Evolutionary conservation across 2,797 vertebrate species (phyloP).

Genomic region (Bucorvus abyssinicus): DNA sequence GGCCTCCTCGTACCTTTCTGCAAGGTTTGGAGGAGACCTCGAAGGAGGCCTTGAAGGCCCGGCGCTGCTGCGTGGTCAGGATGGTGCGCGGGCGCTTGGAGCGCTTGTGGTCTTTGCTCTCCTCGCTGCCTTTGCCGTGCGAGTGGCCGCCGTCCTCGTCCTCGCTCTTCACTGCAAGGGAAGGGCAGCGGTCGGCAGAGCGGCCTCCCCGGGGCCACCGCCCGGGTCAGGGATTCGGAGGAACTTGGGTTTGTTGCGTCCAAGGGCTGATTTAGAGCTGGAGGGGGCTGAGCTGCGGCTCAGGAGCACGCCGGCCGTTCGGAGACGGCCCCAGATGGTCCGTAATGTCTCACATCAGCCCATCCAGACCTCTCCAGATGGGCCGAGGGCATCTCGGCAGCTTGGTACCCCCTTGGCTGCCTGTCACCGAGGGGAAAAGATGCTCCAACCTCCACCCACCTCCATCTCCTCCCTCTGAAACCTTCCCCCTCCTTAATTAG

Average conservation of each 20-base stretch:
- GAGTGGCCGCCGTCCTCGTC: slow-evolving; percentile 84
- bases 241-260: too few relatives aligned
- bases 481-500: fast-evolving
- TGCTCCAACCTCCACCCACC: not conserved
- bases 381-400: fast-evolving
- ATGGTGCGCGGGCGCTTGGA: slow-evolving; percentile 91
- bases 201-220: not conserved
- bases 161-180: slow-evolving; percentile 85
- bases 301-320: not conserved
- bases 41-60: slow-evolving; percentile 91
- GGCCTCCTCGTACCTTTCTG: slow-evolving; percentile 80
- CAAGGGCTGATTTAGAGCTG: too few relatives aligned
- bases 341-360: fast-evolving
- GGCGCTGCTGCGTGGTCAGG: slow-evolving; percentile 89
- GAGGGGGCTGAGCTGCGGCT: not conserved
- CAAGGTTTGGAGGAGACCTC: slow-evolving; percentile 93
- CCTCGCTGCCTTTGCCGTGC: slow-evolving; percentile 82
- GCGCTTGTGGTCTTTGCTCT: slow-evolving; percentile 87
- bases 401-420: not conserved
- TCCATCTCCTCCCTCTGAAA: not conserved
- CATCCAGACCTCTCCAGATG: not conserved
- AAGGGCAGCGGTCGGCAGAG: not conserved
- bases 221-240: not conserved
- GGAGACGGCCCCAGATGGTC: too few relatives aligned
- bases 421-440: not conserved